Percentiles rank a stretch among this genome's conserved stretches.
Evolutionary conservation across 2,888 invertebrate genomes (phyloP).

Genomic region (Caenorhabditis drosophilae): DNA sequence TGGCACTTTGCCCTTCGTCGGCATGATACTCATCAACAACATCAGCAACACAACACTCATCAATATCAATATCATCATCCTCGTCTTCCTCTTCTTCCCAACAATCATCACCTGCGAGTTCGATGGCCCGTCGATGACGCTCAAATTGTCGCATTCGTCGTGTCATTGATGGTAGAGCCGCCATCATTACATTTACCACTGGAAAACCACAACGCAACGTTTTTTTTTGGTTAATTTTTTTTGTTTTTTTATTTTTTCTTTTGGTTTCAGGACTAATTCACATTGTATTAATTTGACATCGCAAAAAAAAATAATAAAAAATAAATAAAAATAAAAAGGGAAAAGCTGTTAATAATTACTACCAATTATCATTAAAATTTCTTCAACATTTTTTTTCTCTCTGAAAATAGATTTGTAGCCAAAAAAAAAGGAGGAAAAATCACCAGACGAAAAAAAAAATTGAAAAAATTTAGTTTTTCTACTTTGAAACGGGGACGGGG

Average conservation of each 20-base stretch:
- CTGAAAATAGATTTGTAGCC: too few species aligned
- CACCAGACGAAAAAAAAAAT: too few species aligned
- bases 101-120: conserved; percentile 63
- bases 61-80: conserved; percentile 28
- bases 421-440: too few species aligned
- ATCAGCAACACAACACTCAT: conserved; percentile 38
- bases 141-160: conserved; percentile 64
- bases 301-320: background rate
- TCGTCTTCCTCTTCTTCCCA: conserved; percentile 36
- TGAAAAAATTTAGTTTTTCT: too few species aligned
- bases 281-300: too few species aligned
- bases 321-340: conserved; percentile 10
- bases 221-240: too few species aligned
- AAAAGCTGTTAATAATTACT: conserved; percentile 9
- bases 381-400: too few species aligned
- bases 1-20: conserved; percentile 26
- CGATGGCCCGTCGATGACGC: conserved; percentile 62
- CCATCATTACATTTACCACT: conserved; percentile 69
- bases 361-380: too few species aligned
- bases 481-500: too few species aligned
- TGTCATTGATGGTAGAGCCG: conserved; percentile 66
- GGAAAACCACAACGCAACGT: too few species aligned
- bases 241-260: too few species aligned
- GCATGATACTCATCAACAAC: conserved; percentile 23
- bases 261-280: too few species aligned